Percentiles rank a stretch among this genome's conserved stretches.
Evolutionary conservation across 1,140 invertebrate genomes (phyloP).

Genomic region (Solenopsis invicta): DNA sequence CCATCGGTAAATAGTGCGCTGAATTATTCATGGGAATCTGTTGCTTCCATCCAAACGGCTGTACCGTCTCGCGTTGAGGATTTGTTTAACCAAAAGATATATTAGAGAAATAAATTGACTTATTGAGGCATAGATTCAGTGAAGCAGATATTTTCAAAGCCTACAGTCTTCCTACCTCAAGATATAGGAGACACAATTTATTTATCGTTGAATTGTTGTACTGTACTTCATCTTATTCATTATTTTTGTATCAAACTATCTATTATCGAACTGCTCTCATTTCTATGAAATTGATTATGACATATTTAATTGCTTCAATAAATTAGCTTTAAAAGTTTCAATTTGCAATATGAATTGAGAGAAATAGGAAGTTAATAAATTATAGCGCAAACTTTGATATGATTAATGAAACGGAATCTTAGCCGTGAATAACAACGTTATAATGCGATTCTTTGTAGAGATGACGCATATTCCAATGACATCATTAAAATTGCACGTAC

Average conservation of each 20-base stretch:
- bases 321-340: background rate
- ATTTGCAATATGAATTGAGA: background rate
- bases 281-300: background rate
- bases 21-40: slow-evolving; percentile 79
- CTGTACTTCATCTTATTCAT: background rate
- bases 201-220: slow-evolving; percentile 11
- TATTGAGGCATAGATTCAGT: background rate
- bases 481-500: slow-evolving; percentile 52
- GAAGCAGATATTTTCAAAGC: background rate
- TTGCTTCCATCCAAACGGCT: slow-evolving; percentile 72
- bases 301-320: background rate
- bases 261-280: background rate
- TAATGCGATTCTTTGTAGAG: slow-evolving; percentile 32
- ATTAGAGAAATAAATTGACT: slow-evolving; percentile 42
- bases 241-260: background rate
- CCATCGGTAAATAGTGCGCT: slow-evolving; percentile 64
- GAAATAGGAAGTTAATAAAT: background rate
- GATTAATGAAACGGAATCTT: background rate
- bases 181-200: background rate
- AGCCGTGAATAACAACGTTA: slow-evolving; percentile 10
- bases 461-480: slow-evolving; percentile 50
- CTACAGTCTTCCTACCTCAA: background rate
- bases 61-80: slow-evolving; percentile 39
- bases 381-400: background rate
- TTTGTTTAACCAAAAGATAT: slow-evolving; percentile 33